These are phyloP conservation scores for Papilio polytes DNA, from an alignment of 1,140 invertebrate genomes.

Conservation along the genomic window DNA sequence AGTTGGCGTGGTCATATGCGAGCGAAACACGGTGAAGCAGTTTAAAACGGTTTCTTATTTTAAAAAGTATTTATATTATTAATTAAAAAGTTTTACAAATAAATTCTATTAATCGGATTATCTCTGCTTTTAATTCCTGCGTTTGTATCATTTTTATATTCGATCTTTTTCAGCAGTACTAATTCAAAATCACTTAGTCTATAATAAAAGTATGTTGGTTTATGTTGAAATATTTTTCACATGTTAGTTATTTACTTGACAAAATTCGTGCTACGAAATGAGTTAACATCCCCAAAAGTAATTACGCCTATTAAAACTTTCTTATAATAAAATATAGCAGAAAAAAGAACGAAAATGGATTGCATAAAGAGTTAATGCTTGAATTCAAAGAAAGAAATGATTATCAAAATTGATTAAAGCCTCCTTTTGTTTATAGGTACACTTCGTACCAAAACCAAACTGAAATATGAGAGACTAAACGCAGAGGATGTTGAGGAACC, in stretches of 20 bases:
- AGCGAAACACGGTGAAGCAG: constrained; percentile 51
- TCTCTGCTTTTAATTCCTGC: too few relatives aligned
- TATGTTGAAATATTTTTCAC: too few relatives aligned
- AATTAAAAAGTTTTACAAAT: too few relatives aligned
- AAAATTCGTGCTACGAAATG: background rate
- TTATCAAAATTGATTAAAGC: constrained; percentile 39
- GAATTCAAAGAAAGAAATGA: constrained; percentile 37
- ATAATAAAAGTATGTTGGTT: too few relatives aligned
- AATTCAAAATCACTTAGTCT: too few relatives aligned
- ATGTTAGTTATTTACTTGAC: too few relatives aligned
- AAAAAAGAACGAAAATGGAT: background rate
- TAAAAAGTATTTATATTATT: too few relatives aligned
- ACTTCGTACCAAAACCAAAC: constrained; percentile 22
- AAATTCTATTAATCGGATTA: too few relatives aligned
- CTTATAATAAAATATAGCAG: background rate
- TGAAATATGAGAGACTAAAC: constrained; percentile 17
- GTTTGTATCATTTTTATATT: too few relatives aligned
- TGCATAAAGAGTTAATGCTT: background rate
- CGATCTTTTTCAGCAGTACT: too few relatives aligned
- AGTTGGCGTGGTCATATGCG: constrained; percentile 60
- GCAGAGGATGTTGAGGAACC: background rate
- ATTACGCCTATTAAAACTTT: background rate
- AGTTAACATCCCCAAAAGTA: background rate
- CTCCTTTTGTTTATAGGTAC: constrained; percentile 49
- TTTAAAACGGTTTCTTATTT: constrained; percentile 22